phyloP scores from a whole-genome alignment of 2,113 vertebrate genomes.

The Egretta garzetta region DNA sequence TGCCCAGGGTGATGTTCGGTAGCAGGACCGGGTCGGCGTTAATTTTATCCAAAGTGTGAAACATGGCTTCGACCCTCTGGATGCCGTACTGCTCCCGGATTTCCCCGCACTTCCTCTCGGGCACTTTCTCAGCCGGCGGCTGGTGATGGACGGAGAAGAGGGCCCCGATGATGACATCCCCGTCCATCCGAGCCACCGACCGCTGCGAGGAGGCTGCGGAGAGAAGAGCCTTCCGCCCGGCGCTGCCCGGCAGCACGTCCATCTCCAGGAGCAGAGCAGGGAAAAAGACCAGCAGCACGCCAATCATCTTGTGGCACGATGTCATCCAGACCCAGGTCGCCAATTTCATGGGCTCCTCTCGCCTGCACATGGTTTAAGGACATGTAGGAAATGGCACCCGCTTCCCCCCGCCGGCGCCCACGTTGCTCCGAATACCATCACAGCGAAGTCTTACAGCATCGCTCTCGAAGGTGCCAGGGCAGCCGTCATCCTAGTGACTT shows the following conservation, averaged over 20 bases:
- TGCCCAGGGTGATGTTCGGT: conserved; percentile 96
- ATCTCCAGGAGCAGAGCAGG: conserved; percentile 78
- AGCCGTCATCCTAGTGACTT: conserved; percentile 28
- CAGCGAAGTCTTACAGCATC: conserved; percentile 8
- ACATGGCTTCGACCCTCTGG: conserved; percentile 98
- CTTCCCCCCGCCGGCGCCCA: neutral
- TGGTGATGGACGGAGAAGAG: conserved; percentile 99
- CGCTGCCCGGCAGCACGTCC: conserved; percentile 72
- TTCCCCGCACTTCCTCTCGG: conserved; percentile 96
- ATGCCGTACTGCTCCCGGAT: conserved; percentile 98
- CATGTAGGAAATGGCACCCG: neutral
- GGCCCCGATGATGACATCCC: conserved; percentile 97
- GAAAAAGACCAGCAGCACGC: conserved; percentile 78
- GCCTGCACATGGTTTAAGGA: conserved; percentile 41
- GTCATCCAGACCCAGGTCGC: conserved; percentile 71
- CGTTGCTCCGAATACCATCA: conserved; percentile 34
- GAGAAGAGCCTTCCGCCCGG: conserved; percentile 74
- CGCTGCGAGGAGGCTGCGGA: conserved; percentile 83
- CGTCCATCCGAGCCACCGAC: conserved; percentile 95
- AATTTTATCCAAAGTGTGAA: conserved; percentile 96
- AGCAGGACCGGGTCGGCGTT: conserved; percentile 89
- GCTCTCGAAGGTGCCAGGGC: neutral
- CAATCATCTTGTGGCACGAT: conserved; percentile 85
- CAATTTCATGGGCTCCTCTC: conserved; percentile 50
- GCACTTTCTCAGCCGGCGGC: conserved; percentile 94